Base-by-base conservation (phyloP, 2,888 invertebrate genomes). In the Drosophila monieri region DNA sequence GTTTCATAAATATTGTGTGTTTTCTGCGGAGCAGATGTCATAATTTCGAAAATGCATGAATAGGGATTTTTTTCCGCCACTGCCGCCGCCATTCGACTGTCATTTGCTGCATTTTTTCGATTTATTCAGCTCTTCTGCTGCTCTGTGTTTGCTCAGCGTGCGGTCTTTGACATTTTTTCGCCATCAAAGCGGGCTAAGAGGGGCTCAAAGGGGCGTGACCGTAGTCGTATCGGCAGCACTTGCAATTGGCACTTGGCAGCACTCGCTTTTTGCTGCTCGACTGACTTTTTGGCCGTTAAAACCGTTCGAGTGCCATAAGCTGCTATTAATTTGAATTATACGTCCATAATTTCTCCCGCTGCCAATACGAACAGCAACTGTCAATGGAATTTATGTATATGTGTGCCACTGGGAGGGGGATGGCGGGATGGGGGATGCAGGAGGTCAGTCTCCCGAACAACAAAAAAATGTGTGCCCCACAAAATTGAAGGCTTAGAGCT, bases 261-360 rank as follows among this genome's bases (percentile, higher is more conserved):
- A 62, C 64, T 64, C 58, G 62, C 46, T 58, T 41, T 46, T 65
- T 61, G 46, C 71, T 62, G 77, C 52, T 73, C 60, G 66, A 52
- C 64, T 83, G 80, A 71, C 67, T 71, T 85, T 78, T 77, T 83
- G 77, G 86, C 78, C 76, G 84, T 86, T 80, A 77, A 85, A 85
- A 74, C 62, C 72, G 74, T 48, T 80, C 84, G 84, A 85, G 77
- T 78, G 85, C 80, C 81, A 84, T 84, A 85, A 84, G 83, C 83
- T 78, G 85, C 84, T 80, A 84, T 84, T 87, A 87, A 84, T 84
- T 85, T 87, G 88, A 84, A 84, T 87, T 87, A 84, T 87, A 71
- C 44, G 83, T 74, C 75, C 47, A 85, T 84, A 84, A 85, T 84
- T 85, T 84, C 61, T 41, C 76, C 78, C 56, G 48, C 23, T 46